Evolutionary conservation across 2,797 vertebrate genomes (phyloP), one percentile per base, ranked within the genome.

Genomic region (Loris lydekkerianus): DNA sequence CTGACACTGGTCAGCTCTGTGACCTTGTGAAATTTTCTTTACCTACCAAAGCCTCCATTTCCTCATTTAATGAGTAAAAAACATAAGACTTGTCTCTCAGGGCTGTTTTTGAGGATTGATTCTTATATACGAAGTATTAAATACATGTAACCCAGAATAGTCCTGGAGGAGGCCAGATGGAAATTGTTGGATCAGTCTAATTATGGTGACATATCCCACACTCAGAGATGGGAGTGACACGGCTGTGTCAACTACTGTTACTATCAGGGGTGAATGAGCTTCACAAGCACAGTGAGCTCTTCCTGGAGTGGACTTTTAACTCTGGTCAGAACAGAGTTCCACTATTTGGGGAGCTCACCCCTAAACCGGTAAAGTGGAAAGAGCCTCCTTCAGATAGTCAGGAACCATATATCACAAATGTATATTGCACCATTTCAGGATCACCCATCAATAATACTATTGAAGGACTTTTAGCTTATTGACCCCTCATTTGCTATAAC

Each of bases 41-140:
- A 77, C 65, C 46, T 84, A 34, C 27, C 29, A 21, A 70, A 80
- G 78, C 60, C 53, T 82, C 61, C 61, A 67, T 94, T 77, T 94
- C 37, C 61, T 95, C 75, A 81, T 65, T 75, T 56, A 27, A 56
- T 69, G 34, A 76, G 40, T 91, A 31, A 76, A 15, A 63, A 89
- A 85, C 53, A 69, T 53, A 46, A 91, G 58, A 40, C 37, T 34
- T 61, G 23, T 27, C 23, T 86, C 78, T 90, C 27, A 23, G 40
- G 40, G 14, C 25, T 88, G 43, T 91, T 80, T 91, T 72, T 81
- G 46, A 89, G 56, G 63, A 85, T 65, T 20, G 29, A 86, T 40
- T 89, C 31, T 14, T 40, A 46, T 3, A 6, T 40, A 40, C 40
- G 40, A 40, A 40, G 40, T 86, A 53, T 76, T 31, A 65, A 17